Conservation (phyloP, 2,113 vertebrate species). For the Poeciliopsis prolifica region DNA sequence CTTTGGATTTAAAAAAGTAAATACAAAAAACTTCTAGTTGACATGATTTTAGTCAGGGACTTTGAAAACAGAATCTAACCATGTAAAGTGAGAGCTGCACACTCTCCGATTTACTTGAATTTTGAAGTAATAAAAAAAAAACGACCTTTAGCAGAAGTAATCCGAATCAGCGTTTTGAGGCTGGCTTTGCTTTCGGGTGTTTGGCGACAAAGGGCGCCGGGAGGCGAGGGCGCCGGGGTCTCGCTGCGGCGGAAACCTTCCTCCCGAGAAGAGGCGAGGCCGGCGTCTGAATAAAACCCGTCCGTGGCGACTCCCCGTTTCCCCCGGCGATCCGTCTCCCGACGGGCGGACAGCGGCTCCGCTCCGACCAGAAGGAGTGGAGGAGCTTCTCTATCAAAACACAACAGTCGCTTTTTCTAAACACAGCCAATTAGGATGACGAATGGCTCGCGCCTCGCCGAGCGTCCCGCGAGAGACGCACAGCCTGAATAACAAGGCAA, state of each 20-base stretch:
- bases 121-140: background rate
- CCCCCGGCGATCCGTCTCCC: constrained; percentile 54
- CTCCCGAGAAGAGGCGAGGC: constrained; percentile 43
- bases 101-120: constrained; percentile 2
- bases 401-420: constrained; percentile 70
- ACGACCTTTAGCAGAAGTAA: constrained; percentile 26
- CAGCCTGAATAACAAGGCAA: constrained; percentile 70
- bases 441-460: constrained; percentile 63
- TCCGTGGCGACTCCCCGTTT: constrained; percentile 54
- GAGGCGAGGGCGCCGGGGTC: constrained; percentile 41
- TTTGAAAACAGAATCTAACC: background rate
- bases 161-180: constrained; percentile 11
- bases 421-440: constrained; percentile 79
- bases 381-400: constrained; percentile 66
- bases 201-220: constrained; percentile 39
- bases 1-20: background rate
- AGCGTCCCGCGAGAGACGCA: constrained; percentile 66
- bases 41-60: too few species aligned
- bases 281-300: constrained; percentile 44
- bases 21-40: background rate
- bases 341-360: constrained; percentile 48
- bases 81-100: background rate
- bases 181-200: constrained; percentile 22
- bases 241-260: constrained; percentile 24
- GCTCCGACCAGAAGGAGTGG: constrained; percentile 70